Percentiles rank a stretch among this genome's conserved stretches.
phyloP scores from a whole-genome alignment of 2,888 invertebrate species.

The Chirona hameri region DNA sequence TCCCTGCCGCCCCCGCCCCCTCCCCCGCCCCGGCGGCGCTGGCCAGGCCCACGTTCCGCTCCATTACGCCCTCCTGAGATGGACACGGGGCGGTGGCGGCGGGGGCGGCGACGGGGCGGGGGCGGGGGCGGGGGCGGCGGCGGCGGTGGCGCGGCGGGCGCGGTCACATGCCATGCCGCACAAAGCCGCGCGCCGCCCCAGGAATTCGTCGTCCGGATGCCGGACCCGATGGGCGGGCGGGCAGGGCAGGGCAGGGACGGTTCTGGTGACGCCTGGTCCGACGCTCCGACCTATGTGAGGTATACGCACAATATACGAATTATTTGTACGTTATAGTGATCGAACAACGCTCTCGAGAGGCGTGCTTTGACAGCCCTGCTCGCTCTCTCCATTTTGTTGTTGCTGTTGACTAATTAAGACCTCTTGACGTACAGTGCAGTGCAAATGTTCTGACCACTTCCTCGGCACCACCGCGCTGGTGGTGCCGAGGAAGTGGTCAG shows the following conservation, averaged over 20 bases:
- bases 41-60: background rate
- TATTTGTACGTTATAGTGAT: too few relatives aligned
- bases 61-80: constrained; percentile 12
- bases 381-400: too few relatives aligned
- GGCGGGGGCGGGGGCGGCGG: background rate
- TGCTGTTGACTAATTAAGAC: too few relatives aligned
- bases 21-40: background rate
- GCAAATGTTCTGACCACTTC: too few relatives aligned
- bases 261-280: too few relatives aligned
- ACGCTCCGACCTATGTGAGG: too few relatives aligned
- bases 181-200: background rate
- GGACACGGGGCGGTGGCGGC: constrained; percentile 3
- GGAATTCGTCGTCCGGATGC: background rate
- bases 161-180: background rate
- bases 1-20: background rate
- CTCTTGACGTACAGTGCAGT: too few relatives aligned
- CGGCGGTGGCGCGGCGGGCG: background rate
- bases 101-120: background rate
- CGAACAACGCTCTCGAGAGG: too few relatives aligned
- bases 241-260: background rate
- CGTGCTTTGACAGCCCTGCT: too few relatives aligned
- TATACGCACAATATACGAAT: too few relatives aligned
- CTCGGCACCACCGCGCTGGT: too few relatives aligned
- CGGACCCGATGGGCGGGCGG: background rate
- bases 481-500: too few relatives aligned